Evolutionary conservation across 2,888 invertebrate genomes (phyloP).

Genomic region (Trichopria drosophilae): DNA sequence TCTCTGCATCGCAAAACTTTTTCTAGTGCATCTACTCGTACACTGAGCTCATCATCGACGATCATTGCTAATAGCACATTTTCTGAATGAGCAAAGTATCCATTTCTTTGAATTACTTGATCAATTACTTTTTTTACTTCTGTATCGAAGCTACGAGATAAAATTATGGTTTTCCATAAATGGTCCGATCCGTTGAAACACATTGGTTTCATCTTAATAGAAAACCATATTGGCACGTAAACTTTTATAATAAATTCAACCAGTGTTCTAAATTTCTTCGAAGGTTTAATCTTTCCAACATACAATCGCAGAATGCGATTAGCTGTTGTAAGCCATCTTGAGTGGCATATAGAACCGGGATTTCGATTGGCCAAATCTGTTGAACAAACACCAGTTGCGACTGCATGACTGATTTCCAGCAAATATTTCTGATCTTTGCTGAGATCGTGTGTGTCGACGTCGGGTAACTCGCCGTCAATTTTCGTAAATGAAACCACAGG

Average conservation of each 20-base stretch:
- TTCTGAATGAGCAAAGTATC: conserved; percentile 42
- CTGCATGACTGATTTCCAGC: conserved; percentile 14
- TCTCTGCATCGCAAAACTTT: conserved; percentile 4
- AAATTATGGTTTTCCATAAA: conserved; percentile 23
- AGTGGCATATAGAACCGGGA: conserved; percentile 7
- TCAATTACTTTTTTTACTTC: conserved; percentile 32
- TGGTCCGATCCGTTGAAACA: conserved; percentile 28
- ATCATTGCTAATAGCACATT: conserved; percentile 42
- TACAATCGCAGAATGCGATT: conserved; percentile 16
- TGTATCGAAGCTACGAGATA: conserved; percentile 23
- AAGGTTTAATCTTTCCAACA: conserved; percentile 7
- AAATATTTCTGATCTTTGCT: conserved; percentile 26
- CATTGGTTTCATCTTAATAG: conserved; percentile 26
- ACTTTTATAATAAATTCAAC: conserved; percentile 26
- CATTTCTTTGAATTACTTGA: conserved; percentile 38
- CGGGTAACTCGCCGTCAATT: background rate
- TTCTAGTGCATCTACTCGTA: conserved; percentile 48
- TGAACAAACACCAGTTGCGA: conserved; percentile 18
- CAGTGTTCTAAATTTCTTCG: conserved; percentile 8
- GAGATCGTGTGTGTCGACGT: conserved; percentile 2
- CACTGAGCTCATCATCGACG: conserved; percentile 37
- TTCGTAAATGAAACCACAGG: conserved; percentile 2
- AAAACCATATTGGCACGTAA: conserved; percentile 35
- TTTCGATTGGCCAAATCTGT: conserved; percentile 17
- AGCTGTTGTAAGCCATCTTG: conserved; percentile 17